Evolutionary conservation across 2,797 vertebrate genomes (phyloP), one percentile per base, ranked within the genome.

Genomic region (Sarcophilus harrisii): DNA sequence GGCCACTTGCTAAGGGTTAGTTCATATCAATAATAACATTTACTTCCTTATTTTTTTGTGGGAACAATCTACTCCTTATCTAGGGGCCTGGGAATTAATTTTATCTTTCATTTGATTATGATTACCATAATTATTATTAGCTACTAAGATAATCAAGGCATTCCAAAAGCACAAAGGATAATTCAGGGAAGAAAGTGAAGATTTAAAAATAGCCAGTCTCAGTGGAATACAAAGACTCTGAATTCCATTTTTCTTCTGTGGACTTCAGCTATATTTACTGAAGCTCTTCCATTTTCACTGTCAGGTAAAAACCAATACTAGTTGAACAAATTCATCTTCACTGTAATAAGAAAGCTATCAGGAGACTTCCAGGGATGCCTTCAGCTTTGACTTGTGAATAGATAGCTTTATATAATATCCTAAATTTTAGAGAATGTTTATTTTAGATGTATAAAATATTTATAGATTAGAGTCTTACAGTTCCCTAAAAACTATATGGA

Each of bases 61-160:
- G 94, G 94, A 97, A 95, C 29, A 93, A 93, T 92, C 66, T 27
- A 13, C 28, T 66, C 16, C 62, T 49, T 90, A 91, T 96, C 89
- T 91, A 96, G 96, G 91, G 92, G 29, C 49, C 92, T 81, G 94
- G 91, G 95, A 92, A 95, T 97, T 97, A 97, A 97, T 95, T 96
- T 97, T 95, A 95, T 96, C 96, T 97, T 96, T 96, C 94, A 58
- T 95, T 97, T 96, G 92, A 97, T 97, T 96, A 94, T 96, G 92
- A 95, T 95, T 95, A 96, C 62, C 95, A 27, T 93, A 93, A 96
- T 96, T 95, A 96, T 95, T 97, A 97, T 97, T 96, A 97, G 87
- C 94, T 95, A 87, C 49, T 95, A 93, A 96, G 96, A 94, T 96
- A 96, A 96, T 95, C 91, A 95, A 81, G 6, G 38, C 94, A 89